Evolutionary conservation across 2,888 invertebrate species (phyloP).

Genomic region (Nomada ferruginata): DNA sequence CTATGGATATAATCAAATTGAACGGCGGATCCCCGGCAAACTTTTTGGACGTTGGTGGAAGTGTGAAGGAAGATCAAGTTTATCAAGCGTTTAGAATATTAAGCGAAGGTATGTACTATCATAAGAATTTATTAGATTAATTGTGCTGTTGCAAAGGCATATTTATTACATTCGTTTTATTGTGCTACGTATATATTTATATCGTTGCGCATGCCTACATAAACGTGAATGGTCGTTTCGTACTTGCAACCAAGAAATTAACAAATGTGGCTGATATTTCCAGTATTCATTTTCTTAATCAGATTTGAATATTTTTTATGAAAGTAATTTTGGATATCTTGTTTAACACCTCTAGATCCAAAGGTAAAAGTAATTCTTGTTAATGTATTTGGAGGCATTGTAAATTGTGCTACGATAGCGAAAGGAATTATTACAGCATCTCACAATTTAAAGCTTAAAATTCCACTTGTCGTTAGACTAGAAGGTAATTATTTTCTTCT

Average conservation of each 20-base stretch:
- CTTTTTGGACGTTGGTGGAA: constrained; percentile 98
- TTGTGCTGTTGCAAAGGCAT: not conserved
- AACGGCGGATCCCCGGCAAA: constrained; percentile 99
- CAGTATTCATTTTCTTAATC: not conserved
- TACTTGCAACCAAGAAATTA: not conserved
- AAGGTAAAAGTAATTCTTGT: constrained; percentile 98
- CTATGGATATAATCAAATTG: constrained; percentile 99
- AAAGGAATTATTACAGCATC: constrained; percentile 97
- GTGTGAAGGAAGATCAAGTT: constrained; percentile 97
- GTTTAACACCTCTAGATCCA: constrained; percentile 86
- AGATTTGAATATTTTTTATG: not conserved
- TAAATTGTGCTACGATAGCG: constrained; percentile 98
- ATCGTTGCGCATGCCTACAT: not conserved
- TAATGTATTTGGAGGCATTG: constrained; percentile 99
- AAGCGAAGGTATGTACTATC: constrained; percentile 86
- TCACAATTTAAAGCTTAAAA: constrained; percentile 90
- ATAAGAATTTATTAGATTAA: not conserved
- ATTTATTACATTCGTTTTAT: not conserved
- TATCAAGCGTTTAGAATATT: constrained; percentile 96
- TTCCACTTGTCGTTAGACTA: constrained; percentile 96
- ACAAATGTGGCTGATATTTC: not conserved
- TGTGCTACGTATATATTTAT: not conserved
- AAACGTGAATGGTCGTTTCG: not conserved
- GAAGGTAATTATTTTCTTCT: constrained; percentile 88
- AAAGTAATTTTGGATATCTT: constrained; percentile 16